phyloP scores from a whole-genome alignment of 1,140 invertebrate species.

The Galleria mellonella region DNA sequence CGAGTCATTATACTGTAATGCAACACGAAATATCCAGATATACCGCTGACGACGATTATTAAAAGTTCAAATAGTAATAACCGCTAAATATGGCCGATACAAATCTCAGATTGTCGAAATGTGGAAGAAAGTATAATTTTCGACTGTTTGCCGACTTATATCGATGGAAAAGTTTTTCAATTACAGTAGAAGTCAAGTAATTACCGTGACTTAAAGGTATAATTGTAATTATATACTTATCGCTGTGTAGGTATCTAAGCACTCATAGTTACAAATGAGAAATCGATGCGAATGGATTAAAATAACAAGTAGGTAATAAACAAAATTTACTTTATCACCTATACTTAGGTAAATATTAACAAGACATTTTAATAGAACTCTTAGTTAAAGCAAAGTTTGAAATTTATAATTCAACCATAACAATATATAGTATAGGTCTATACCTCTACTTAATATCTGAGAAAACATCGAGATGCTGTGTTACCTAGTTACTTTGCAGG shows the following conservation, averaged over 20 bases:
- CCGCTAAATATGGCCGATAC: constrained; percentile 51
- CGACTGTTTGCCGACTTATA: constrained; percentile 38
- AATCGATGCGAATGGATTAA: constrained; percentile 5
- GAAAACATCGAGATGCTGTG: too few species aligned
- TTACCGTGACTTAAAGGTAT: constrained; percentile 26
- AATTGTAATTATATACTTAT: constrained; percentile 19
- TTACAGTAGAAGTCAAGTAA: constrained; percentile 33
- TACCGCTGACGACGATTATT: constrained; percentile 40
- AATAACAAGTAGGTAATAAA: too few species aligned
- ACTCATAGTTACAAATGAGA: constrained; percentile 19
- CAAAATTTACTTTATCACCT: too few species aligned
- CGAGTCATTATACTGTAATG: constrained; percentile 43
- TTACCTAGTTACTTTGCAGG: too few species aligned
- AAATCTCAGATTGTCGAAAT: constrained; percentile 44
- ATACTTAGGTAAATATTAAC: too few species aligned
- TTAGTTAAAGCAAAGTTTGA: too few species aligned
- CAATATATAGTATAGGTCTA: too few species aligned
- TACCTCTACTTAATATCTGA: too few species aligned
- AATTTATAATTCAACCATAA: too few species aligned
- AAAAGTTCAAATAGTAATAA: constrained; percentile 62
- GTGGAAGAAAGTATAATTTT: constrained; percentile 51
- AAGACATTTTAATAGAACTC: too few species aligned
- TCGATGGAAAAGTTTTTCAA: constrained; percentile 68
- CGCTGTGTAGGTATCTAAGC: constrained; percentile 4
- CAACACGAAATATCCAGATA: constrained; percentile 34